Evolutionary conservation across 2,888 invertebrate genomes (phyloP), one percentile per base, ranked within the genome.

Genomic region (Exephanes ischioxanthus): DNA sequence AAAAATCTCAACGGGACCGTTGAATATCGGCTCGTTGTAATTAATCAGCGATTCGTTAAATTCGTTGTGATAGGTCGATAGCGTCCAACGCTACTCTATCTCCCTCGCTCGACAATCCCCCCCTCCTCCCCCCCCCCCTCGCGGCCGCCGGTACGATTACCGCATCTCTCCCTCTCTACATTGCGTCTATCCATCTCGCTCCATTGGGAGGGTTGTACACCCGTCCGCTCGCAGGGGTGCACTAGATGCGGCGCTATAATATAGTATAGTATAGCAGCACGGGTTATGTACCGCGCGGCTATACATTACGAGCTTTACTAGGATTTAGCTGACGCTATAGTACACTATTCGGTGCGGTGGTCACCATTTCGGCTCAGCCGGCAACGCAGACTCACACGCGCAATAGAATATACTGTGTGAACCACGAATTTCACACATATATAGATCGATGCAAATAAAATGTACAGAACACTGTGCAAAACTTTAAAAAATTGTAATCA

Each of bases 301-400:
- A 90, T 92, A 92, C 90, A 91, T 92, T 91, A 91, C 89, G 89
- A 90, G 91, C 92, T 92, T 92, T 91, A 89, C 89, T 89, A 89
- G 90, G 90, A 90, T 90, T 91, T 91, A 91, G 89, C 90, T 82
- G 85, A 87, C 86, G 88, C 87, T 81, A 68, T 82, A 75, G 58
- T 67, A 48, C 53, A 58, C 67, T 67, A 48, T 67, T 58, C 63
- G 63, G 88, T 89, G 91, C 90, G 89, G 90, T 87, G 91, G 92
- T 91, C 90, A 90, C 90, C 88, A 86, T 90, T 90, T 88, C 88
- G 88, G 87, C 88, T 89, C 88, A 89, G 87, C 88, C 85, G 66
- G 61, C 58, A 19, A 14, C 48, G 26, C 61, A 63, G 63, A 79
- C 41, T 19, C 61, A 63, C 61, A 63, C 81, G 67, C 51, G 4